phyloP scores from a whole-genome alignment of 1,140 invertebrate genomes.

The Acromyrmex heyeri region DNA sequence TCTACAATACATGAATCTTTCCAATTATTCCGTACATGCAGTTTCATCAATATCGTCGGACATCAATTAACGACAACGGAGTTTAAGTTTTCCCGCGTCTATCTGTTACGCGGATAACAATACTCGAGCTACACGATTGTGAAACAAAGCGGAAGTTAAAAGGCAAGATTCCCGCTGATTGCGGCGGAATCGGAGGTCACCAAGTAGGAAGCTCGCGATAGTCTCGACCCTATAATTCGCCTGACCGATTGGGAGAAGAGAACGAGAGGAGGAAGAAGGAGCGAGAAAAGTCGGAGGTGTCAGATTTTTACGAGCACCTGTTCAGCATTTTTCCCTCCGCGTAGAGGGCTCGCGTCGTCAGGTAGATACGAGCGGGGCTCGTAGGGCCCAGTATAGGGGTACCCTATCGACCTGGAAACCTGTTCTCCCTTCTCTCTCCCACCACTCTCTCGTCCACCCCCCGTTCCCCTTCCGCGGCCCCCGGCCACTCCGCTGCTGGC shows the following conservation, averaged over 20 bases:
- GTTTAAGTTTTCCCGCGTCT: neutral
- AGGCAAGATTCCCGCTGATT: constrained; percentile 14
- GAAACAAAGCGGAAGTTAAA: constrained; percentile 19
- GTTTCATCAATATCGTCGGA: neutral
- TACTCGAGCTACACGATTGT: neutral
- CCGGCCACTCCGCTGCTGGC: constrained; percentile 45
- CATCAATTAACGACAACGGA: neutral
- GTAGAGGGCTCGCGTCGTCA: constrained; percentile 77
- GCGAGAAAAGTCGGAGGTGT: constrained; percentile 63
- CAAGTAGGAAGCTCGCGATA: constrained; percentile 32
- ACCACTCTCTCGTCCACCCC: constrained; percentile 3
- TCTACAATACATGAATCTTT: neutral
- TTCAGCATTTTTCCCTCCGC: constrained; percentile 80
- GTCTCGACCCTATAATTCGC: constrained; percentile 22
- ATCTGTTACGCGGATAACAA: neutral
- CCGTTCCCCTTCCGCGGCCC: constrained; percentile 37
- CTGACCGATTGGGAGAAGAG: neutral
- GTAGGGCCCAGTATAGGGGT: constrained; percentile 69
- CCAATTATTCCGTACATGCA: neutral
- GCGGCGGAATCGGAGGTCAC: constrained; percentile 25
- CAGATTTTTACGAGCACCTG: constrained; percentile 83
- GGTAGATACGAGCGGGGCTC: constrained; percentile 78
- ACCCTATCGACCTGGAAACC: constrained; percentile 81
- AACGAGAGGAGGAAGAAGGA: neutral
- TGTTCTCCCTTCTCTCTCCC: constrained; percentile 76